A percentile compares a stretch with the other conserved stretches of the same genome.
Evolutionary conservation across 2,797 vertebrate species (phyloP).

Genomic region (Acanthis flammea): DNA sequence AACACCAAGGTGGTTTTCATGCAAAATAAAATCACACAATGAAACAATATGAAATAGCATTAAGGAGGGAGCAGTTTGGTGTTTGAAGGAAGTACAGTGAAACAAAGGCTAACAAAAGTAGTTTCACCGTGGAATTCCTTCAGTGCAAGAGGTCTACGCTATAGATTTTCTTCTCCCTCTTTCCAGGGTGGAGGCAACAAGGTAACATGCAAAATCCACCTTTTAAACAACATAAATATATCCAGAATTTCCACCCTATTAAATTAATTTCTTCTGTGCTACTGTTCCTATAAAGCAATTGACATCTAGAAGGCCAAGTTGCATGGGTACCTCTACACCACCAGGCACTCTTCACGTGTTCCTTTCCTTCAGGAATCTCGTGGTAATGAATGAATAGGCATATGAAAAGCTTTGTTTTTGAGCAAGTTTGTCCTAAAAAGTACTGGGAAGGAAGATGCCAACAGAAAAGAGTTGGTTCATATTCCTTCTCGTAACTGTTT

Average conservation of each 20-base stretch:
- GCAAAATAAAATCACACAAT: not conserved
- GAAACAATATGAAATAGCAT: not conserved
- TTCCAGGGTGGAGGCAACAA: not conserved
- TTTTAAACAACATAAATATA: not conserved
- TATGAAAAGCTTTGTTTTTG: not conserved
- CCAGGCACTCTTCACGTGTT: not conserved
- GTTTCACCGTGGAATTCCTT: not conserved
- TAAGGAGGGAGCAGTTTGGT: not conserved
- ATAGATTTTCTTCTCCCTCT: fast-evolving
- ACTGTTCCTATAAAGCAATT: not conserved
- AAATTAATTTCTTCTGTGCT: not conserved
- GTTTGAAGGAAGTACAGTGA: not conserved
- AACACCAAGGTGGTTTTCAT: not conserved
- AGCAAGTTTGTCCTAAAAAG: not conserved
- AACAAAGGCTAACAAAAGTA: not conserved
- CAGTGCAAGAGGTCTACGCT: not conserved
- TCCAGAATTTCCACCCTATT: not conserved
- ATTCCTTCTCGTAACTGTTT: not conserved
- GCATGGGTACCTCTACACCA: fast-evolving
- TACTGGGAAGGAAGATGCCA: not conserved
- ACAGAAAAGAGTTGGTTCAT: not conserved
- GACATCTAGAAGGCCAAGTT: not conserved
- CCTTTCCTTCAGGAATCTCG: not conserved
- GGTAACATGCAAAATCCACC: not conserved
- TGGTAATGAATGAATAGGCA: fast-evolving